These are phyloP conservation scores for Graphium colonna DNA, from an alignment of 2,888 invertebrate species.

Conservation along the genomic window DNA sequence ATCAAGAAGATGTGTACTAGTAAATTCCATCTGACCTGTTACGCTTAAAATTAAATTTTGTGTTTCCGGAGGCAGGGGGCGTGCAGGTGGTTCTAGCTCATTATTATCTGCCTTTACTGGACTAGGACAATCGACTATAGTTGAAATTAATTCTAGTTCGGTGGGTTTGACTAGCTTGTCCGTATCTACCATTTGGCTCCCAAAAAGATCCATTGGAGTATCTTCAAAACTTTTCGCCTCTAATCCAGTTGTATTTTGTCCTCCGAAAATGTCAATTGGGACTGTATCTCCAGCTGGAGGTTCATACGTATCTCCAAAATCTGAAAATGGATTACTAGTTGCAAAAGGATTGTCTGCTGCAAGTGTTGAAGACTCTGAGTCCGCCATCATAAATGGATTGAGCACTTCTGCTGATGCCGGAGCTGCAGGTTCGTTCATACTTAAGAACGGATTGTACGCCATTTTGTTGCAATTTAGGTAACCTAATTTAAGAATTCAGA, in stretches of 20 bases:
- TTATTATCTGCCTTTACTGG: constrained; percentile 36
- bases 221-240: constrained; percentile 58
- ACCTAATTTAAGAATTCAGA: constrained; percentile 81
- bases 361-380: constrained; percentile 47
- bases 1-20: constrained; percentile 90
- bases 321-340: constrained; percentile 85
- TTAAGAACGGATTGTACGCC: constrained; percentile 90
- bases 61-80: constrained; percentile 87
- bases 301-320: constrained; percentile 66
- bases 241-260: constrained; percentile 49
- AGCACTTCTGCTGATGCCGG: constrained; percentile 74
- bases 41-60: constrained; percentile 92
- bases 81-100: constrained; percentile 65
- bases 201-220: constrained; percentile 44
- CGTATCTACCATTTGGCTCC: constrained; percentile 34
- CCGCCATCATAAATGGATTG: constrained; percentile 85
- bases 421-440: constrained; percentile 83
- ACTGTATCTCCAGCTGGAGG: constrained; percentile 62
- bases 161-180: constrained; percentile 57
- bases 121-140: constrained; percentile 45
- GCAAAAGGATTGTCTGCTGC: constrained; percentile 86
- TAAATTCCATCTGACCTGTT: constrained; percentile 93
- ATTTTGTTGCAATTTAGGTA: constrained; percentile 54
- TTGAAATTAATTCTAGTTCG: constrained; percentile 57
- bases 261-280: constrained; percentile 65